Evolutionary conservation across 2,113 vertebrate species (phyloP), one percentile per base, ranked within the genome.

Genomic region (Tretioscincus oriximinensis): DNA sequence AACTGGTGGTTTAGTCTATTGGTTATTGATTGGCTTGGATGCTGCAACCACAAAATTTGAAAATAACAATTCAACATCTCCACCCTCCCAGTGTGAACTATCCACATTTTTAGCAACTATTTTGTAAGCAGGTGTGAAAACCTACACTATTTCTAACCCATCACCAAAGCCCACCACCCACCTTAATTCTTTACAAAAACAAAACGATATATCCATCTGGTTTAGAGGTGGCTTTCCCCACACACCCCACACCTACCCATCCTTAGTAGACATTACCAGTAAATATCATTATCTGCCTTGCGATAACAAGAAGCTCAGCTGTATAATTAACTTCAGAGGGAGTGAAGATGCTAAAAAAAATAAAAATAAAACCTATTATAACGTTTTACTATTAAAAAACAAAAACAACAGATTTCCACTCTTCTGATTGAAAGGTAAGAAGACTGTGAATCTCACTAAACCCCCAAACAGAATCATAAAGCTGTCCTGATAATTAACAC

Each of bases 401-500:
- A 73, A 4, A 20, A 24, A 28, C 4, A 28, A 41, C 14, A 9
- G 54, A 16, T n/a, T 63, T 71, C 29, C 58, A 26, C 29, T n/a
- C 0, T 80, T 70, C 67, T 86, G 84, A 82, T 87, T 87, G 73
- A 78, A 88, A 70, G 76, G 66, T 68, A 83, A 76, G 84, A 80
- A 86, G 85, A 80, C 81, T 84, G 24, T 54, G 51, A 83, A 84
- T 85, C 45, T 78, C 78, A 89, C 45, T n/a, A 89, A 91, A 85
- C 35, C 81, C 69, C 81, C 85, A 87, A 35, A n/a, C 81, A 84
- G 84, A 93, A 93, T 91, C 94, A 94, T 94, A 93, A 94, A 94
- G 88, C 91, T 93, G 92, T 94, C 93, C 90, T 89, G 91, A 89
- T 89, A 94, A 93, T 94, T 91, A 95, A 90, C 77, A 28, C 70